A percentile compares a stretch with the other conserved stretches of the same genome.
Evolutionary conservation across 2,797 vertebrate species (phyloP).

Genomic region (Chelon labrosus): DNA sequence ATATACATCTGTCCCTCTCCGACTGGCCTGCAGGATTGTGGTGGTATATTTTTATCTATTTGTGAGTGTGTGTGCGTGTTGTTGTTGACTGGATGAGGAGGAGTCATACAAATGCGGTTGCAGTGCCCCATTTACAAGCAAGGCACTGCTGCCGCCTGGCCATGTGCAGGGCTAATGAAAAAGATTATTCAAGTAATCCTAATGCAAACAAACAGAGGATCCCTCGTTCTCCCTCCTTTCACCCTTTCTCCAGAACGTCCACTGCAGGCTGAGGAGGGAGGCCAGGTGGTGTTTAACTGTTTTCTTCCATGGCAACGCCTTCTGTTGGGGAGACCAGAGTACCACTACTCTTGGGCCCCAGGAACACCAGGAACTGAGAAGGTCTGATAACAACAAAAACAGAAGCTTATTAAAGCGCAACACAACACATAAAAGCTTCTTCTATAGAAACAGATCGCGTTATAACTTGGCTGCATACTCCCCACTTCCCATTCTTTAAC

Average conservation of each 20-base stretch:
- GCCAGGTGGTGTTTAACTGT: conserved; percentile 80
- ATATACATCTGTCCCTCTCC: conserved; percentile 73
- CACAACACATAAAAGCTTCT: not conserved
- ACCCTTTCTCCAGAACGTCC: conserved; percentile 48
- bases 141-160: conserved; percentile 35
- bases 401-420: not conserved
- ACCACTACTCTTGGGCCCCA: conserved; percentile 77
- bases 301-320: conserved; percentile 82
- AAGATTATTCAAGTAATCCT: conserved; percentile 68
- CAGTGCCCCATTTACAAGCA: no score
- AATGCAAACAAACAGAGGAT: conserved; percentile 42
- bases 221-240: conserved; percentile 3
- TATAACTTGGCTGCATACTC: not conserved
- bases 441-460: not conserved
- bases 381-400: conserved; percentile 36
- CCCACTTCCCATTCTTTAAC: not conserved
- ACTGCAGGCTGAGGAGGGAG: conserved; percentile 75
- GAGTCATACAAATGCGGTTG: conserved; percentile 4
- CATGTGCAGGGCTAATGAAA: conserved; percentile 68
- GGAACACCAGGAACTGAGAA: conserved; percentile 34
- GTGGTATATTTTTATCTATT: conserved; percentile 59
- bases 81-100: not conserved
- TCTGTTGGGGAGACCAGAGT: conserved; percentile 68
- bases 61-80: conserved; percentile 4
- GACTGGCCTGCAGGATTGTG: conserved; percentile 70